phyloP scores from a whole-genome alignment of 92 coral and sea anemone genomes.

The Parazoanthus swiftii region DNA sequence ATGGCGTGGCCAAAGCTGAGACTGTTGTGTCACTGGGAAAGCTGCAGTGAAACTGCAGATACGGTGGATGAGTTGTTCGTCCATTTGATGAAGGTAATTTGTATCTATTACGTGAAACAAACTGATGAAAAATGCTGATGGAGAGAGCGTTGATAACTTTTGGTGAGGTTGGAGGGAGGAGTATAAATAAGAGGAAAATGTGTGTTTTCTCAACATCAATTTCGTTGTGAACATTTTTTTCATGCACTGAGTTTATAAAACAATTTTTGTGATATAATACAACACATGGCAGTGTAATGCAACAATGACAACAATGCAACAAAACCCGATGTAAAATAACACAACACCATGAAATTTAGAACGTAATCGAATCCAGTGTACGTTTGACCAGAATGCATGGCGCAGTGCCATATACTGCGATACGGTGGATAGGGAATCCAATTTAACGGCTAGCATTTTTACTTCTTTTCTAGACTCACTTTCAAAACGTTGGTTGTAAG shows the following conservation, averaged over 20 bases:
- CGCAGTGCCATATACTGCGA: not conserved
- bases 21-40: conserved; percentile 13
- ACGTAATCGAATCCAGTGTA: too few relatives aligned
- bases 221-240: too few relatives aligned
- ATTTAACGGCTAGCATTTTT: too few relatives aligned
- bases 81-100: conserved; percentile 22
- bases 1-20: not conserved
- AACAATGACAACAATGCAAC: too few relatives aligned
- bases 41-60: conserved; percentile 9
- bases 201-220: too few relatives aligned
- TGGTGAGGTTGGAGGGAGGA: too few relatives aligned
- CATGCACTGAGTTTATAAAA: too few relatives aligned
- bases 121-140: not conserved
- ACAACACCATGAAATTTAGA: too few relatives aligned
- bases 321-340: not conserved
- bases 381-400: not conserved
- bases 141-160: not conserved
- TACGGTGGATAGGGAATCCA: not conserved
- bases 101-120: not conserved
- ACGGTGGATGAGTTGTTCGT: conserved; percentile 18
- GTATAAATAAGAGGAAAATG: too few relatives aligned
- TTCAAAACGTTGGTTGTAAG: not conserved
- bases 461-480: not conserved
- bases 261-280: too few relatives aligned
- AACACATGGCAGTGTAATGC: too few relatives aligned